These are phyloP conservation scores for Melieria omissa DNA, from an alignment of 2,888 invertebrate genomes.

Conservation along the genomic window DNA sequence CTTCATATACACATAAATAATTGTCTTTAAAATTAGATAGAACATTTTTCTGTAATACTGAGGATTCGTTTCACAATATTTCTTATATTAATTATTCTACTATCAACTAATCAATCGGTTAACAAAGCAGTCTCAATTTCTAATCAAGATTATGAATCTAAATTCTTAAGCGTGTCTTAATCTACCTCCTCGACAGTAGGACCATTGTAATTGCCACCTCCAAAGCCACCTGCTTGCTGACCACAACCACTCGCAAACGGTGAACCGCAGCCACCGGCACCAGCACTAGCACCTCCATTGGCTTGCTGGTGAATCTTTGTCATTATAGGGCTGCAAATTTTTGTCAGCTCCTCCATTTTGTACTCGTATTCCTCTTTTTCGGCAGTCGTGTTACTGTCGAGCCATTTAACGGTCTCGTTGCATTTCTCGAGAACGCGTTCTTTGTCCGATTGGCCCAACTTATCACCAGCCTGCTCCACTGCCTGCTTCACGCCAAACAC, in stretches of 20 bases:
- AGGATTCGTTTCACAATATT: neutral
- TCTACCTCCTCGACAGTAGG: conserved; percentile 63
- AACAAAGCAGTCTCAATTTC: neutral
- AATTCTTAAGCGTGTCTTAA: conserved; percentile 67
- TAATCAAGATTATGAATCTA: neutral
- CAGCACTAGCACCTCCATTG: conserved; percentile 69
- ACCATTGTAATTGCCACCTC: conserved; percentile 68
- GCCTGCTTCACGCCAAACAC: conserved; percentile 78
- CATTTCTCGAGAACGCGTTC: conserved; percentile 74
- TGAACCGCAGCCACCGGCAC: neutral
- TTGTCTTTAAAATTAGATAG: neutral
- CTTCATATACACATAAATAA: no score
- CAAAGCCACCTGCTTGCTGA: conserved; percentile 69
- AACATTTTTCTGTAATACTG: neutral
- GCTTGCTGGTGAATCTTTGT: conserved; percentile 65
- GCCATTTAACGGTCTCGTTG: conserved; percentile 76
- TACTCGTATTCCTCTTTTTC: conserved; percentile 80
- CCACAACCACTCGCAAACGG: no score
- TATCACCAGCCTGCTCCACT: conserved; percentile 73
- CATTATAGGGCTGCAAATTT: conserved; percentile 68
- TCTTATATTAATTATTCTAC: no score
- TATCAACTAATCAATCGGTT: neutral
- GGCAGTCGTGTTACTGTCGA: conserved; percentile 81
- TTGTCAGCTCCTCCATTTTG: conserved; percentile 60
- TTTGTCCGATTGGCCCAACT: conserved; percentile 75